Conservation (phyloP, 2,888 invertebrate species). For the Vannuccia rotundouncinata region DNA sequence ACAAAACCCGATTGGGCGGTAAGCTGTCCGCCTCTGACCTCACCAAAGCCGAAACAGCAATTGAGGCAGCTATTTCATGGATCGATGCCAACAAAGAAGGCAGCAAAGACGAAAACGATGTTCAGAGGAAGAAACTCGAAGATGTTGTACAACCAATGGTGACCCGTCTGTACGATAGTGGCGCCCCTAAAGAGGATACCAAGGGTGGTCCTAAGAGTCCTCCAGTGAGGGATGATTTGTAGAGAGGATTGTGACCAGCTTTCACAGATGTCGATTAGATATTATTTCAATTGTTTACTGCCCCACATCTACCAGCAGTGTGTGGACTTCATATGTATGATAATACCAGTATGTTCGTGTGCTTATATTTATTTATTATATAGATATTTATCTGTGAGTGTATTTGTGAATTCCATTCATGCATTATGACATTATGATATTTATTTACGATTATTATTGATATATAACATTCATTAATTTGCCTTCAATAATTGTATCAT, state of each 20-base stretch:
- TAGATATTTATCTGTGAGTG: too few relatives aligned
- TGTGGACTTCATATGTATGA: too few relatives aligned
- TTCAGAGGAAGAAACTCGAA: conserved; percentile 86
- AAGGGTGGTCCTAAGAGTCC: conserved; percentile 32
- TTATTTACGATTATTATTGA: too few relatives aligned
- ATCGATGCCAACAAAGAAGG: conserved; percentile 88
- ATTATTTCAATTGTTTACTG: too few relatives aligned
- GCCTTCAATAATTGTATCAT: too few relatives aligned
- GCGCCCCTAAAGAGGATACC: neutral
- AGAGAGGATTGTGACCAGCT: neutral
- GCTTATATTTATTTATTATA: too few relatives aligned
- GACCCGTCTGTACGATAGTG: conserved; percentile 40
- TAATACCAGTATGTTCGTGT: too few relatives aligned
- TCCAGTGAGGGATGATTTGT: conserved; percentile 12
- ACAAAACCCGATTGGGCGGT: conserved; percentile 91
- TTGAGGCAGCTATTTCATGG: conserved; percentile 80
- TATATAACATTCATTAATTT: too few relatives aligned
- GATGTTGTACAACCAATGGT: conserved; percentile 93
- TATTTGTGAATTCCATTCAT: too few relatives aligned
- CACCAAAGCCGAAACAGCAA: conserved; percentile 80
- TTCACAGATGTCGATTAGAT: too few relatives aligned
- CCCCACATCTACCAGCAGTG: too few relatives aligned
- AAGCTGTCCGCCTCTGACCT: conserved; percentile 83
- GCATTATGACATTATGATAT: too few relatives aligned
- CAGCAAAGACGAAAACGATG: conserved; percentile 81